These are phyloP conservation scores for Lithodes maja DNA, from an alignment of 2,888 invertebrate genomes.

Conservation along the genomic window DNA sequence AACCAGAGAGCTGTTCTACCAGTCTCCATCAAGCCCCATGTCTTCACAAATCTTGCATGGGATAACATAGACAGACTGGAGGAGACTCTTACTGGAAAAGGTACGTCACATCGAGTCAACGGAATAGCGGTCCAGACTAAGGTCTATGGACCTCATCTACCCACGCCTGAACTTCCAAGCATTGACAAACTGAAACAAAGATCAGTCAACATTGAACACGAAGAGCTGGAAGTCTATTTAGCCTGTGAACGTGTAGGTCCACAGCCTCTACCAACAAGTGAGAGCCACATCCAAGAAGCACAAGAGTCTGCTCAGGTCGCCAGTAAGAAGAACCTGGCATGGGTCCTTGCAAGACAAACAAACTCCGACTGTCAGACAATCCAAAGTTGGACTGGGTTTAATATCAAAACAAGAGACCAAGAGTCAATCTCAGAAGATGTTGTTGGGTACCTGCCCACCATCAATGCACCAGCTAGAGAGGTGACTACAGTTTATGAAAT, in stretches of 20 bases:
- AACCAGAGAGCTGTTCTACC: too few relatives aligned
- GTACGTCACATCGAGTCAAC: constrained; percentile 71
- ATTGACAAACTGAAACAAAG: constrained; percentile 39
- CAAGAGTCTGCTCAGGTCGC: not conserved
- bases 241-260: not conserved
- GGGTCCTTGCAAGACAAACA: not conserved
- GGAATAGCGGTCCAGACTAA: constrained; percentile 70
- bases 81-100: constrained; percentile 70
- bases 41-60: constrained; percentile 66
- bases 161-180: constrained; percentile 30
- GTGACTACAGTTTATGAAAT: constrained; percentile 28
- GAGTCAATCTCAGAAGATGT: too few relatives aligned
- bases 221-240: constrained; percentile 23
- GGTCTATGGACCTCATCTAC: constrained; percentile 48
- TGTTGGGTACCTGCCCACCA: too few relatives aligned
- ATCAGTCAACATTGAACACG: not conserved
- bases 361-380: not conserved
- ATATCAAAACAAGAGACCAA: constrained; percentile 1
- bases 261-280: constrained; percentile 16
- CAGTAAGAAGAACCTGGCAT: not conserved
- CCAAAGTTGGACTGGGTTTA: constrained; percentile 7
- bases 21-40: too few relatives aligned
- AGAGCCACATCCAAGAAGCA: not conserved
- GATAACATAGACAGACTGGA: constrained; percentile 72
- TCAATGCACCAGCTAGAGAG: constrained; percentile 30